Conservation (phyloP, 2,113 vertebrate species). For the Alaudala cheleensis region DNA sequence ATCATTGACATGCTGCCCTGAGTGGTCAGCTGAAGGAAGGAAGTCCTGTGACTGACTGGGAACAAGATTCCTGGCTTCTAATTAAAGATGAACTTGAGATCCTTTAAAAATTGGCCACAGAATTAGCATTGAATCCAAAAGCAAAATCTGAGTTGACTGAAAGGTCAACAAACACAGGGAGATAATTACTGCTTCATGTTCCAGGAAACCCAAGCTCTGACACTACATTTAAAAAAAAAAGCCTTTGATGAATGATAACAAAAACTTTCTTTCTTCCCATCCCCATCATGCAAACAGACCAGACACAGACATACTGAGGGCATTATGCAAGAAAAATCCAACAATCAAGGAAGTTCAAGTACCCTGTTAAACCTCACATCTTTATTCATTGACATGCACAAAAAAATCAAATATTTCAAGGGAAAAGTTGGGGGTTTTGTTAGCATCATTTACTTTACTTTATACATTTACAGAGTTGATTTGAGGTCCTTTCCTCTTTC, state of each 20-base stretch:
- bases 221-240: neutral
- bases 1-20: neutral
- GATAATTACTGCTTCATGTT: constrained; percentile 26
- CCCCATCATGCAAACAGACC: neutral
- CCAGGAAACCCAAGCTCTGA: constrained; percentile 14
- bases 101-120: neutral
- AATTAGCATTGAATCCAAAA: neutral
- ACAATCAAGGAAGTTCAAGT: neutral
- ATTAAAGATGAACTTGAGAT: neutral
- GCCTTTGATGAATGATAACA: neutral
- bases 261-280: constrained; percentile 16
- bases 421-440: neutral
- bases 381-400: neutral
- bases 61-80: neutral
- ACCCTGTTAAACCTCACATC: neutral
- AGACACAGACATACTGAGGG: neutral
- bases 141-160: constrained; percentile 36
- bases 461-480: neutral
- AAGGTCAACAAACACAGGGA: constrained; percentile 16
- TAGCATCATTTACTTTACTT: neutral
- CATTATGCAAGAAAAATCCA: neutral
- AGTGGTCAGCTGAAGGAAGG: neutral
- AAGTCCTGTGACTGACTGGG: neutral
- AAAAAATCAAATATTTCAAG: neutral
- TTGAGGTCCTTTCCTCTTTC: neutral